Conservation (phyloP, 2,888 invertebrate genomes). For the Zaprionus bogoriensis region DNA sequence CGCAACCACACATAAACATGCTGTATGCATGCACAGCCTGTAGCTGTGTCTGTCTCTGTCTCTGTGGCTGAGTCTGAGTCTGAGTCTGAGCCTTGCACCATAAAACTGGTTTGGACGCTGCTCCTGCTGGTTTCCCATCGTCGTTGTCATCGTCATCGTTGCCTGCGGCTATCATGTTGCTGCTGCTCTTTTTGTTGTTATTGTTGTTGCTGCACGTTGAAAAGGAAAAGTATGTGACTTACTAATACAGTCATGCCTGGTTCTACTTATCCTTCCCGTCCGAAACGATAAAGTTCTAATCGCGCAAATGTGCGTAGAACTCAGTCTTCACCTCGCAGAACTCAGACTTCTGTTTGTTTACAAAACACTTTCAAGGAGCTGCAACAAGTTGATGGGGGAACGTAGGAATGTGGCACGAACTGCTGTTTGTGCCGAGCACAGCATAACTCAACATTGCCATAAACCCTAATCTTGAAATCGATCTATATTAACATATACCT, state of each 20-base stretch:
- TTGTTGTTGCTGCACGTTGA: constrained; percentile 36
- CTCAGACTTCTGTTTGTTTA: too few species aligned
- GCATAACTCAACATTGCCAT: too few species aligned
- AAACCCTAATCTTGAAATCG: too few species aligned
- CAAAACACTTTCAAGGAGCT: too few species aligned
- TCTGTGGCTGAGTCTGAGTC: neutral
- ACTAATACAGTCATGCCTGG: constrained; percentile 16
- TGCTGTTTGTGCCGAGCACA: too few species aligned
- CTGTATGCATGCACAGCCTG: constrained; percentile 41
- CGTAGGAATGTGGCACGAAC: too few species aligned
- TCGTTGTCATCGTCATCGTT: constrained; percentile 1
- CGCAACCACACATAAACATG: neutral
- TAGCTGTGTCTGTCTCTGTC: constrained; percentile 20
- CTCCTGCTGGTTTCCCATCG: constrained; percentile 46
- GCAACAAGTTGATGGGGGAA: too few species aligned
- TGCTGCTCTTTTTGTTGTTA: constrained; percentile 12
- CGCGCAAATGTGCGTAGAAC: too few species aligned
- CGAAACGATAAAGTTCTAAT: too few species aligned
- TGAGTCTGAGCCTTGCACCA: constrained; percentile 46
- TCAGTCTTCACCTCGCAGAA: too few species aligned
- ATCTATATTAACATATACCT: too few species aligned
- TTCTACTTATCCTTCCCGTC: too few species aligned
- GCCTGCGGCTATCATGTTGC: neutral
- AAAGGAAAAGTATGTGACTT: constrained; percentile 64
- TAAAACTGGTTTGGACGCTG: constrained; percentile 58